Evolutionary conservation across 2,797 vertebrate species (phyloP).

Genomic region (Siniperca undulata): DNA sequence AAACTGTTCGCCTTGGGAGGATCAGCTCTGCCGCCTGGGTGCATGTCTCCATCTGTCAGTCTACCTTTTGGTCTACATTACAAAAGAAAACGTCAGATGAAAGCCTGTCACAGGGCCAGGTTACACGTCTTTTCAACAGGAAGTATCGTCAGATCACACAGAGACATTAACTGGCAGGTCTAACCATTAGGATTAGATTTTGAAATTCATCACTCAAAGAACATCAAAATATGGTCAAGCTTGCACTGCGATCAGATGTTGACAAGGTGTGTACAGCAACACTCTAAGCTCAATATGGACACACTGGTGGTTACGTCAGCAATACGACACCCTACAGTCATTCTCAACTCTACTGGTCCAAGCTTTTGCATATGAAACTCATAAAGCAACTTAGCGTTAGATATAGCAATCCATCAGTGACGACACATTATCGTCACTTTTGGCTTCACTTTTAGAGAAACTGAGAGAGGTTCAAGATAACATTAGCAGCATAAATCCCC

Average conservation of each 20-base stretch:
- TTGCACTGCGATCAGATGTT: not conserved
- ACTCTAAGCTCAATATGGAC: not conserved
- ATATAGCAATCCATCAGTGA: slow-evolving; percentile 18
- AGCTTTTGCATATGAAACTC: not conserved
- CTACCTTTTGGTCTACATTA: slow-evolving; percentile 40
- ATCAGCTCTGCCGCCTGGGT: slow-evolving; percentile 52
- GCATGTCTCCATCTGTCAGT: slow-evolving; percentile 56
- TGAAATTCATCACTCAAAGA: not conserved
- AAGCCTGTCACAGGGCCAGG: slow-evolving; percentile 20
- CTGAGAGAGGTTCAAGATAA: slow-evolving; percentile 14
- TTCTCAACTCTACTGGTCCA: not conserved
- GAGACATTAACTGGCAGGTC: not conserved
- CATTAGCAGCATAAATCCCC: slow-evolving; percentile 30
- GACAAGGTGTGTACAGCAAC: not conserved
- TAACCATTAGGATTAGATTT: not conserved
- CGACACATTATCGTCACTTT: not conserved
- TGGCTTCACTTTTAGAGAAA: slow-evolving; percentile 21
- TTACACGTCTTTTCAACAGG: slow-evolving; percentile 25
- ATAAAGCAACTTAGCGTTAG: not conserved
- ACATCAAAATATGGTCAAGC: not conserved
- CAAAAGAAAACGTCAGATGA: slow-evolving; percentile 42
- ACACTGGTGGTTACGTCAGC: not conserved
- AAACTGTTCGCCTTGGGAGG: slow-evolving; percentile 55
- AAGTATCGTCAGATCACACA: slow-evolving; percentile 14
- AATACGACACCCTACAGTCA: not conserved